Evolutionary conservation across 2,888 invertebrate genomes (phyloP).

Genomic region (Molorchus minor): DNA sequence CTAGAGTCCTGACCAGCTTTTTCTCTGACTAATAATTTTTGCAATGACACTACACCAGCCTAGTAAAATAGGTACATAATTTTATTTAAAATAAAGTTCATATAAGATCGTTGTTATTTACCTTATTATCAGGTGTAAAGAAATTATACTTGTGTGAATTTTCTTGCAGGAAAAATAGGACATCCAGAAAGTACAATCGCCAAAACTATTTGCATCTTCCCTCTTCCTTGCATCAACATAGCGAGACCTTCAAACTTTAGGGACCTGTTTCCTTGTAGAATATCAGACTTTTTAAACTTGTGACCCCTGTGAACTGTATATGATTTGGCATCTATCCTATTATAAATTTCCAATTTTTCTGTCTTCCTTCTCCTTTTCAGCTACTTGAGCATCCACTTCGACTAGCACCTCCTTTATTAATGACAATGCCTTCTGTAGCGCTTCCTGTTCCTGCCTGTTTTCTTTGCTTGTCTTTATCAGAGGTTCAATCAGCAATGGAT

Average conservation of each 20-base stretch:
- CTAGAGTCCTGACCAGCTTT: conserved; percentile 91
- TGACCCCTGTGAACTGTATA: conserved; percentile 83
- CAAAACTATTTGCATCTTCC: conserved; percentile 87
- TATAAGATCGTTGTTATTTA: conserved; percentile 54
- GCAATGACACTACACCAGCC: conserved; percentile 92
- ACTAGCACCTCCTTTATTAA: conserved; percentile 89
- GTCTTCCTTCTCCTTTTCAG: conserved; percentile 89
- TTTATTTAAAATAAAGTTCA: neutral
- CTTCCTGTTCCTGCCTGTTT: conserved; percentile 80
- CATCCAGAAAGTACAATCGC: conserved; percentile 92
- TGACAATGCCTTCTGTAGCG: conserved; percentile 79
- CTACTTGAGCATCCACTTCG: conserved; percentile 92
- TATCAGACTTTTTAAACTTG: conserved; percentile 94
- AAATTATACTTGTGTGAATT: conserved; percentile 93
- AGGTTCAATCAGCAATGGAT: conserved; percentile 91
- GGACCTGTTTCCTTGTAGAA: conserved; percentile 83
- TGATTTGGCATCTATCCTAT: conserved; percentile 91
- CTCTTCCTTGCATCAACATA: conserved; percentile 88
- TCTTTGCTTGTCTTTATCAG: conserved; percentile 89
- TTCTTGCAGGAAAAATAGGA: conserved; percentile 90
- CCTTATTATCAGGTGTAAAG: conserved; percentile 94
- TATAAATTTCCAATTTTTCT: conserved; percentile 91
- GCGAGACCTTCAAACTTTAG: conserved; percentile 90
- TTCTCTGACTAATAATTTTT: conserved; percentile 90
- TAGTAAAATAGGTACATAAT: conserved; percentile 58